phyloP scores from a whole-genome alignment of 2,113 vertebrate species.

The Stomatorhinus ivindoensis region DNA sequence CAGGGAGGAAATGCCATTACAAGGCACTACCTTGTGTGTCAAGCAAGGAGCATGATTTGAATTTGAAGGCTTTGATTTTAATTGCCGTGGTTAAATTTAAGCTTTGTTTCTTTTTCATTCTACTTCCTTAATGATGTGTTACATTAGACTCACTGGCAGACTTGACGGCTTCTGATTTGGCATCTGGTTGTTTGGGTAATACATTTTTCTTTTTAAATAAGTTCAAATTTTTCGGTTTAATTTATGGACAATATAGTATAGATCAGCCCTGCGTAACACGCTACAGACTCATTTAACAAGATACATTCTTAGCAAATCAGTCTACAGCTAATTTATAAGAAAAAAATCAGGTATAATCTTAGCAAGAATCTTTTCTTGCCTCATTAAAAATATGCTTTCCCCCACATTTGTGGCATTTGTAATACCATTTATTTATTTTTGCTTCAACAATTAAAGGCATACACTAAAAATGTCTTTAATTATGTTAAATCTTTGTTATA shows the following conservation, averaged over 20 bases:
- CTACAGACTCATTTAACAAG: background rate
- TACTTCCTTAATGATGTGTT: conserved; percentile 15
- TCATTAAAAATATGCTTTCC: background rate
- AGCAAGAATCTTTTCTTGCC: background rate
- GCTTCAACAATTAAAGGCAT: background rate
- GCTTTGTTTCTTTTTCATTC: background rate
- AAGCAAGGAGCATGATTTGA: conserved; percentile 5
- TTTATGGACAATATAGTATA: background rate
- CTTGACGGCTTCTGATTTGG: conserved; percentile 10
- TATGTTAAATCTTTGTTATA: background rate
- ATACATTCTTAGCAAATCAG: background rate
- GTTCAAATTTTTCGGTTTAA: background rate
- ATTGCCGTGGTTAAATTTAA: background rate
- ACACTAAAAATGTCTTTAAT: background rate
- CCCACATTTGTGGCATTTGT: background rate
- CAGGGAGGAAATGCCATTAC: background rate
- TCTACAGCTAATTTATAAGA: background rate
- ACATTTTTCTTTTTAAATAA: background rate
- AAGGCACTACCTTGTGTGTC: background rate
- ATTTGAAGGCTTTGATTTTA: conserved; percentile 13
- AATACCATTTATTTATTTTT: background rate
- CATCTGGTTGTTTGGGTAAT: background rate
- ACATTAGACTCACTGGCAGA: background rate
- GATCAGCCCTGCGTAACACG: too few species aligned
- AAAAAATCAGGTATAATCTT: background rate